Evolutionary conservation across 2,797 vertebrate species (phyloP).

Genomic region (Cyclura pinguis): DNA sequence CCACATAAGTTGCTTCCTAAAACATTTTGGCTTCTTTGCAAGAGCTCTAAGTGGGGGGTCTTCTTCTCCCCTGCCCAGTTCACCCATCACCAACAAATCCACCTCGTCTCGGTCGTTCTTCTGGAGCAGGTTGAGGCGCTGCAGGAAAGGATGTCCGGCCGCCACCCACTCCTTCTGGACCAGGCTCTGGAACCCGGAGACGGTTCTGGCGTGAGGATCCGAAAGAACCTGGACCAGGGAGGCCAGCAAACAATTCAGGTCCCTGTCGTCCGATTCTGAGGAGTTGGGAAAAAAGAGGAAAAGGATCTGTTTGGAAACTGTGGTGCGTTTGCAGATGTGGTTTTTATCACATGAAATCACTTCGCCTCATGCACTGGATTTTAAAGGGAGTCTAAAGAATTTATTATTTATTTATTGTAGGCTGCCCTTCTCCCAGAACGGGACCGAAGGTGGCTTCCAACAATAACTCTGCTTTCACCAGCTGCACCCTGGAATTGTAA

Average conservation of each 20-base stretch:
- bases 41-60: not conserved
- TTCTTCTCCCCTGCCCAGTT: too few species aligned
- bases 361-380: too few species aligned
- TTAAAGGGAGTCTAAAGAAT: too few species aligned
- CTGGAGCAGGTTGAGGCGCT: conserved; percentile 84
- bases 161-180: conserved; percentile 95
- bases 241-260: conserved; percentile 91
- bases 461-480: too few species aligned
- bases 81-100: not conserved
- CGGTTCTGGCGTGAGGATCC: conserved; percentile 86
- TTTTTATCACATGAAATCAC: too few species aligned
- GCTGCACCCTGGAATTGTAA: too few species aligned
- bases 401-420: too few species aligned
- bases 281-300: conserved; percentile 22
- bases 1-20: too few species aligned
- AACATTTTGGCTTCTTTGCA: not conserved
- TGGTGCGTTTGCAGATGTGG: not conserved
- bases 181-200: conserved; percentile 90
- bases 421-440: too few species aligned
- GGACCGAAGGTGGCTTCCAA: too few species aligned
- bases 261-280: conserved; percentile 89
- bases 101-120: conserved; percentile 88
- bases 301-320: conserved; percentile 21
- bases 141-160: conserved; percentile 91
- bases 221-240: conserved; percentile 94